Base-by-base conservation (phyloP, 2,113 vertebrate genomes). In the Reinhardtius hippoglossoides region DNA sequence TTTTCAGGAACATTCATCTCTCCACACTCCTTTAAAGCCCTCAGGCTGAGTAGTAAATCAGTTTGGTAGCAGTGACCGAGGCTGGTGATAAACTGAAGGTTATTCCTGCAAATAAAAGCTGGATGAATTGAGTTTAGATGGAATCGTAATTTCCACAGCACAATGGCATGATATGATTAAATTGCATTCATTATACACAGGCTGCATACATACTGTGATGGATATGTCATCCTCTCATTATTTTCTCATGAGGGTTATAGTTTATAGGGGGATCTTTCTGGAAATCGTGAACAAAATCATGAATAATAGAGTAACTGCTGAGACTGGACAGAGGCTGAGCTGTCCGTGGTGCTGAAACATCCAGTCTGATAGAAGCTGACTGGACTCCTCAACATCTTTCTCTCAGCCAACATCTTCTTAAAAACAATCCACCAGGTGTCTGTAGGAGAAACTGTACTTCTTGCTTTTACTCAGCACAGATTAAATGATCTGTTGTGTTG, bases 331-430 rank as follows among this genome's bases (percentile, higher is more conserved):
- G 56, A 71, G 64, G 27, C 54, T 48, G 72, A 71, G 74, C 88
- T 89, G 76, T 90, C 83, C 70, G 44, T 59, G 88, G 87, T 87
- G 59, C 84, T 86, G 82, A 85, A 90, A 57, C 62, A 31, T 62
- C 42, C 65, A 61, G 71, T 2, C 62, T 66, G 74, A 59, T 76
- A 76, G 76, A 74, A 58, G 66, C 80, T 85, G 75, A 74, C 60
- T 81, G 80, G 63, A 52, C 60, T 66, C 52, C 52, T 57, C 69
- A 10, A n/a, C 66, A 57, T 52, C 42, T 27, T 6, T 12, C 37
- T 40, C 23, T n/a, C 55, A 21, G n/a, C 23, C 66, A 10, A n/a
- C 66, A 57, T 14, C 55, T 4, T n/a, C 12, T 42, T 42, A 1
- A 42, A n/a, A n/a, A 23, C 35, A 65, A 44, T 4, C 35, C 16